Base-by-base conservation (phyloP, 2,797 vertebrate genomes). In the Melopsittacus undulatus region DNA sequence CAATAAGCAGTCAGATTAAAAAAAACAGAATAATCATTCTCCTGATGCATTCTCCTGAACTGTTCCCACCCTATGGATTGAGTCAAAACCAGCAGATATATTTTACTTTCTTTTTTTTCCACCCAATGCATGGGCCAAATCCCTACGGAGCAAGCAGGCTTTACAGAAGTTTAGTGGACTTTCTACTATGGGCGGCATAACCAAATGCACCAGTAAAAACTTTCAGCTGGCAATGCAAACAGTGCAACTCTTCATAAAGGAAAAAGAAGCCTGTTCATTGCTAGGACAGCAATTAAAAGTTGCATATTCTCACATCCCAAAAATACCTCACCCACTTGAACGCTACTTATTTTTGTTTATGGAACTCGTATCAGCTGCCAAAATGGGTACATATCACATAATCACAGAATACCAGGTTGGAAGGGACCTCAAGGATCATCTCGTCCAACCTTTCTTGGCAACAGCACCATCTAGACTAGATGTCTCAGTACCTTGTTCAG, bases 91-190 rank as follows among this genome's bases (percentile, higher is more conserved):
- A 79, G n/a, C 19, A 92, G 74, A 76, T 4, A 49, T 14, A 15
- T 51, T 66, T 66, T 62, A 12, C 18, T 66, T 61, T 6, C 5
- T 20, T 78, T 40, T 36, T 21, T 48, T 10, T 2, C 21, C 8
- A 26, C 3, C 7, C n/a, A 59, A 42, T 2, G 26, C 0, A 4
- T 0, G 6, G 26, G n/a, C 4, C 19, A 45, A 16, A 11, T 70
- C 10, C 27, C 45, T 34, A 9, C 2, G 15, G 66, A 78, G 30
- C 34, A 61, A 42, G 56, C 10, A 49, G 32, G 10, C 13, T 20
- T 78, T 46, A 32, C 10, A 40, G 48, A 79, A 3, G 5, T 9
- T 23, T 36, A 23, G 51, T 32, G 27, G 34, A 62, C 24, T 34
- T 80, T 40, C 61, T 40, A 29, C 38, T 32, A 10, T 0, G 13